phyloP scores from a whole-genome alignment of 2,113 vertebrate species.

The Phalacrocorax brasilianus region DNA sequence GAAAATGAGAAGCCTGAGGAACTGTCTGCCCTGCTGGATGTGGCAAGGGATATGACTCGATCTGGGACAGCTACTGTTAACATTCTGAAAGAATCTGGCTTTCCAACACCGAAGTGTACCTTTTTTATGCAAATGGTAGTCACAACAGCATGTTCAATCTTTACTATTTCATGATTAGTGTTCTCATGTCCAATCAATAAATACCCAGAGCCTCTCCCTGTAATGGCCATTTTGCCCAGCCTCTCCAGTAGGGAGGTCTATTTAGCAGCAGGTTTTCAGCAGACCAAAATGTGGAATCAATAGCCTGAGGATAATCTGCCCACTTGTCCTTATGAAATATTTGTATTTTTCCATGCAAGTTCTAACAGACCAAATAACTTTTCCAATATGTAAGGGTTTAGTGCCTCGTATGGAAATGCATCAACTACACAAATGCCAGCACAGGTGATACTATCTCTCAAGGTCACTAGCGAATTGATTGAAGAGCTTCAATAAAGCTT shows the following conservation, averaged over 20 bases:
- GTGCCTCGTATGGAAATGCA: neutral
- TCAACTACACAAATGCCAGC: neutral
- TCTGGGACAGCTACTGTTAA: neutral
- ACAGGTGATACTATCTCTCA: neutral
- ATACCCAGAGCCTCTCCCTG: neutral
- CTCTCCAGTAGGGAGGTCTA: slow-evolving; percentile 34
- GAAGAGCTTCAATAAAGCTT: neutral
- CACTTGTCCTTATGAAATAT: slow-evolving; percentile 45
- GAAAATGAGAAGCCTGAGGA: neutral
- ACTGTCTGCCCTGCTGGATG: neutral
- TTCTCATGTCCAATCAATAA: slow-evolving; percentile 33
- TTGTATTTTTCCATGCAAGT: slow-evolving; percentile 43
- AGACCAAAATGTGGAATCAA: slow-evolving; percentile 31
- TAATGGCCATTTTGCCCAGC: slow-evolving; percentile 15
- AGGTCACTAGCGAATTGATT: slow-evolving; percentile 13
- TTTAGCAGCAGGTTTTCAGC: slow-evolving; percentile 45
- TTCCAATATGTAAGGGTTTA: slow-evolving; percentile 21
- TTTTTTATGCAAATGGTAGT: slow-evolving; percentile 9
- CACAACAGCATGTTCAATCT: neutral
- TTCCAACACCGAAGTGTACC: neutral
- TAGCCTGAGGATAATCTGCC: slow-evolving; percentile 45
- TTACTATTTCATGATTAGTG: slow-evolving; percentile 28
- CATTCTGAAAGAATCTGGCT: neutral
- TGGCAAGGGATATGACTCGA: neutral
- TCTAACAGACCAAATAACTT: slow-evolving; percentile 44